Base-by-base conservation (phyloP, 2,113 vertebrate species). In the Charadrius vociferus region DNA sequence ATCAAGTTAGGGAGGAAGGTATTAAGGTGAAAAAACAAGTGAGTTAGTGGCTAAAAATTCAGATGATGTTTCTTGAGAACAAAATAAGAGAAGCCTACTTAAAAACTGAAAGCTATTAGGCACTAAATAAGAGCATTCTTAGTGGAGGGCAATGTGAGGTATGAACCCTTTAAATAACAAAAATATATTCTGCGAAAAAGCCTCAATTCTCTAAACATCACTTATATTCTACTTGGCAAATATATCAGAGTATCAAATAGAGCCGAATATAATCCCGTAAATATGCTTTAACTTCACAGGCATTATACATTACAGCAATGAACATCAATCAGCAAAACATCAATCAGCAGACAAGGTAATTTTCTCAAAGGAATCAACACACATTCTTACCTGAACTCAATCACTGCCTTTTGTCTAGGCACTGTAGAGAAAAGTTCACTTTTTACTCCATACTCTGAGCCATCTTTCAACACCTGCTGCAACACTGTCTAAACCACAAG, bases 331-430 rank as follows among this genome's bases (percentile, higher is more conserved):
- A 61, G n/a, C 47, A 93, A 79, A 82, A 45, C 20, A 90, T 5
- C 43, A 27, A 78, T 26, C 22, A 89, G 34, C 32, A 75, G 37
- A 89, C 22, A 59, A 82, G 24, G 47, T 26, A 74, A 12, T 71
- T 73, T 75, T 41, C 55, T 77, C 73, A 86, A 62, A 87, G 65
- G 55, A 81, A 14, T 29, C 52, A n/a, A n/a, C 72, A n/a, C 5
- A 29, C 4, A 8, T 3, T 34, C 97, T 97, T 43, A 99, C 99
- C 99, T 99, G 93, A 99, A 99, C 92, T 99, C 99, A 82, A 99
- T 97, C 84, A 99, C 94, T 5, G 98, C 96, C 55, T 98, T 98
- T 88, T 98, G 97, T 89, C 86, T 98, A 12, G 97, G 96, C 27
- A 98, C 93, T 53, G 23, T 49, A 41, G 96, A 98, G 62, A 99